A percentile compares a stretch with the other conserved stretches of the same genome.
Conservation (phyloP, 1,140 invertebrate species). For the Agrilus planipennis region DNA sequence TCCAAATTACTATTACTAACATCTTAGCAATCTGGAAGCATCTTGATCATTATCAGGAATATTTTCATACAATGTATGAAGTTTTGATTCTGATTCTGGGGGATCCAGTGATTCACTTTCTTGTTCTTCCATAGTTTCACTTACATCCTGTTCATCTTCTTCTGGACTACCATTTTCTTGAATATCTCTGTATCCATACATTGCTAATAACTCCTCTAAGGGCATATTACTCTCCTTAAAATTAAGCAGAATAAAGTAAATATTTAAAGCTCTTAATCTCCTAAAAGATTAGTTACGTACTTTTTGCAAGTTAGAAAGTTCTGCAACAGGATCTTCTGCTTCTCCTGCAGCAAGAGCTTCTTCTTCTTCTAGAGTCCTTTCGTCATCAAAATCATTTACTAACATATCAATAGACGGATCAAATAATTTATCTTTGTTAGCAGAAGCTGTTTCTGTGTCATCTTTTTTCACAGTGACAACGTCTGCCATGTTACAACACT, state of each 20-base stretch:
- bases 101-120: constrained; percentile 23
- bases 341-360: constrained; percentile 83
- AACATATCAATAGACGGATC: constrained; percentile 77
- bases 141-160: constrained; percentile 16
- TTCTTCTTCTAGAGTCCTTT: constrained; percentile 90
- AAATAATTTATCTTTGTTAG: constrained; percentile 36
- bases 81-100: constrained; percentile 23
- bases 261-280: not conserved
- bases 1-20: constrained; percentile 17
- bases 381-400: constrained; percentile 94
- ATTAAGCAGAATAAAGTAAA: constrained; percentile 4
- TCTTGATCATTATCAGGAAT: constrained; percentile 28
- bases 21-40: constrained; percentile 27
- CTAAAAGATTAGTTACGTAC: constrained; percentile 37
- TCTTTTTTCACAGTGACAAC: constrained; percentile 20
- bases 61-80: constrained; percentile 27
- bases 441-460: constrained; percentile 21
- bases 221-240: constrained; percentile 77
- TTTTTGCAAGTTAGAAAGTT: constrained; percentile 76
- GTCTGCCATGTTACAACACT: constrained; percentile 24
- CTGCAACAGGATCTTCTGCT: constrained; percentile 65
- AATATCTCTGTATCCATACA: constrained; percentile 61
- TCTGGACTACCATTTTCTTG: constrained; percentile 30
- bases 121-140: constrained; percentile 22
- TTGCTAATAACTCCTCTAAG: constrained; percentile 77